Evolutionary conservation across 1,140 invertebrate genomes (phyloP), one percentile per base, ranked within the genome.

Genomic region (Choristoneura fumiferana): DNA sequence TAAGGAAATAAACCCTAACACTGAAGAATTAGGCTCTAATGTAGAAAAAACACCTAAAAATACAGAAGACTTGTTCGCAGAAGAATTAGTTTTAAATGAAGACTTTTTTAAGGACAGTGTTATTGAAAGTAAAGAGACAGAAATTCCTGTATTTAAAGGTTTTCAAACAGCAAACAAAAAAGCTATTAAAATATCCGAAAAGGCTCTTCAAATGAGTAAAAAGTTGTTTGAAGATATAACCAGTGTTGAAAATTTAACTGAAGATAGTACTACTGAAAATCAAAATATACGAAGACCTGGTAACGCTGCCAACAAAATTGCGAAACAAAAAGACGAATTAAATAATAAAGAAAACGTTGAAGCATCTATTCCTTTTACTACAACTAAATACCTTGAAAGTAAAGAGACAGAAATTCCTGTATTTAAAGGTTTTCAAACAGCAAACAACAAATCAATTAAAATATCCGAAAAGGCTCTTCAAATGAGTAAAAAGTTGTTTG

Each of bases 361-460:
- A 29, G 22, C 6, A 29, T 6, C 22, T 6, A 29, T 3, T 29
- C 6, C 22, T 29, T n/a, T 29, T 29, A 29, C 6, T 6, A 29
- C 22, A 29, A 29, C 22, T 29, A 6, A 29, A 6, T 2, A 29
- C 6, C 22, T 6, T 29, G 22, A 29, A 29, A 29, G 2, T 29
- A 9, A 15, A 10, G 45, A 33, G 2, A 18, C 14, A 15, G 55
- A 13, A 52, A 58, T 37, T 45, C 15, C 35, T 13, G 8, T 18
- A 14, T 67, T 71, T 54, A 39, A 37, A 58, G 75, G 76, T 0
- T 82, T 68, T 53, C 36, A 37, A 37, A 65, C 60, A 29, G 66
- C 58, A 9, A 63, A 45, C 38, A 54, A 59, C 35, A 65, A 62
- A 55, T 9, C 53, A 13, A 33, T 62, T 13, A 1, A 8, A 8